Percentiles rank a stretch among this genome's conserved stretches.
Conservation (phyloP, 2,797 vertebrate species). For the Nannoperca obscura region DNA sequence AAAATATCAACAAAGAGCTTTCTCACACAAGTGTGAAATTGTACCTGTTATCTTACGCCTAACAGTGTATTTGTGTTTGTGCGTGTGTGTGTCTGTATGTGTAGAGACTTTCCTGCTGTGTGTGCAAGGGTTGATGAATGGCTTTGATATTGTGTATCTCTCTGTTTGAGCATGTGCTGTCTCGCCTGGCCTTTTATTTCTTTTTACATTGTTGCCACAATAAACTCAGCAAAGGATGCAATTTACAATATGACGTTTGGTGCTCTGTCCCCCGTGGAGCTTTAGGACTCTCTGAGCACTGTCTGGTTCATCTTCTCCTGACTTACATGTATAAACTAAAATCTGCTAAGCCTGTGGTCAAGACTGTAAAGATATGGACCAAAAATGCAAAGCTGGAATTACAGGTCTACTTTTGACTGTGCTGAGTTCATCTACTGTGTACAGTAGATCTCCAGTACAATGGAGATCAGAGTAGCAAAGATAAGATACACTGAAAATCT, state of each 20-base stretch:
- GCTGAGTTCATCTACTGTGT: no score
- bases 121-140: constrained; percentile 7
- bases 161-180: neutral
- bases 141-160: neutral
- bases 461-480: no score
- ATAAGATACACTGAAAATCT: no score
- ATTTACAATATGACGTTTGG: neutral
- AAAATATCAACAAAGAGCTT: constrained; percentile 27
- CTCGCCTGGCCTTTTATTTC: neutral
- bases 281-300: no score
- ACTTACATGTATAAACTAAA: no score
- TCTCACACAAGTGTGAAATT: constrained; percentile 52
- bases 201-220: neutral
- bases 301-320: no score
- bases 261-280: no score
- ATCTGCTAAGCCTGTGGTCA: no score
- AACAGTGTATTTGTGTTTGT: constrained; percentile 13
- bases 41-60: constrained; percentile 41
- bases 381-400: no score
- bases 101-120: neutral
- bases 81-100: constrained; percentile 1
- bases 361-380: no score
- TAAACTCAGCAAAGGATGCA: neutral
- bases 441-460: no score
- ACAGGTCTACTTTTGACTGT: no score